Evolutionary conservation across 2,797 vertebrate genomes (phyloP).

Genomic region (Thripadectes ignobilis): DNA sequence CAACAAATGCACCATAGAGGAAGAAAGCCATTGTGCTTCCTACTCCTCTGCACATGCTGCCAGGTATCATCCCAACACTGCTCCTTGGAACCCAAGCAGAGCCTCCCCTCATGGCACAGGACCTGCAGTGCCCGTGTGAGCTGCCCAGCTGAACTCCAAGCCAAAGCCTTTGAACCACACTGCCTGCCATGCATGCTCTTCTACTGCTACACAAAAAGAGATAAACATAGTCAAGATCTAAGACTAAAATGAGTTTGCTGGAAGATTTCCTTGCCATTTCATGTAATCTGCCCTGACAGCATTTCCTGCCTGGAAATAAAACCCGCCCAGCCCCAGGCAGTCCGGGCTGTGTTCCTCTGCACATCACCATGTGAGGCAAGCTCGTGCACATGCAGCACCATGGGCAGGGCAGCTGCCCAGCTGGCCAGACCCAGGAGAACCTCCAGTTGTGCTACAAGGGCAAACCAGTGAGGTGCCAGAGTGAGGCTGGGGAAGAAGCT

Average conservation of each 20-base stretch:
- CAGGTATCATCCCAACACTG: neutral
- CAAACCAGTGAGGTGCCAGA: neutral
- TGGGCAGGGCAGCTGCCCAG: neutral
- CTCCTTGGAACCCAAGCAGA: neutral
- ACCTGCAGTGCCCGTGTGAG: neutral
- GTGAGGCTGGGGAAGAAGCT: neutral
- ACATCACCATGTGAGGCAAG: fast-evolving
- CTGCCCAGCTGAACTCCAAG: neutral
- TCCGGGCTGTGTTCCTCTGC: neutral
- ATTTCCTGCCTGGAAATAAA: constrained; percentile 36
- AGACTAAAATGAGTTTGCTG: neutral
- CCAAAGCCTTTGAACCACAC: neutral
- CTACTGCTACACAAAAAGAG: neutral
- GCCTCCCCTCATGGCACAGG: neutral
- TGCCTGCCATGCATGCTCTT: neutral
- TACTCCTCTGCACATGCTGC: neutral
- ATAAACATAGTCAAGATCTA: neutral
- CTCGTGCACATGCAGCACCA: fast-evolving
- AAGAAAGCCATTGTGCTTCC: neutral
- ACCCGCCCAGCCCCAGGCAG: neutral
- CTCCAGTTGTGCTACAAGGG: neutral
- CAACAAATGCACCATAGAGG: neutral
- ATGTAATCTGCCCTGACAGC: constrained; percentile 11
- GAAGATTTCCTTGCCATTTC: neutral
- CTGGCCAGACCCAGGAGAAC: neutral